Conservation (phyloP, 2,797 vertebrate genomes). For the Emys orbicularis region DNA sequence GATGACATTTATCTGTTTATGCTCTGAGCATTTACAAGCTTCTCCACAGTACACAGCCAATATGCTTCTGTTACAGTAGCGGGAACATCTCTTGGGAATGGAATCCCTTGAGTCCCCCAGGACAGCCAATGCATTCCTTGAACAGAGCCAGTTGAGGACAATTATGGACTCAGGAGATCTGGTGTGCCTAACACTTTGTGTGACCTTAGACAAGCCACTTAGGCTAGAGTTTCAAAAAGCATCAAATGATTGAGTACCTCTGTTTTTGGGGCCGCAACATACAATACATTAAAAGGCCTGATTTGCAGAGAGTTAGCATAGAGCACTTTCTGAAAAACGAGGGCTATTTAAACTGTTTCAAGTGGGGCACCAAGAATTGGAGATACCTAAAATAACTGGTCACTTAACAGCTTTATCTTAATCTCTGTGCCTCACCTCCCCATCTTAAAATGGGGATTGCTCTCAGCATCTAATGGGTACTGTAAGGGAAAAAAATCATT, state of each 20-base stretch:
- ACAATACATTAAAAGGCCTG: neutral
- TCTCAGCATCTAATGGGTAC: neutral
- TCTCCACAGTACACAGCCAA: neutral
- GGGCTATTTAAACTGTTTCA: neutral
- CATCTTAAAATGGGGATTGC: neutral
- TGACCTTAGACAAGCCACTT: constrained; percentile 34
- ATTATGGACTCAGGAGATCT: neutral
- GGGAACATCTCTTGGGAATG: neutral
- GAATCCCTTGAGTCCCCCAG: constrained; percentile 49
- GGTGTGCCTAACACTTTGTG: neutral
- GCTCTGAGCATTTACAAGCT: neutral
- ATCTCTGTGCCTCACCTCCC: neutral
- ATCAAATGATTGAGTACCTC: constrained; percentile 36
- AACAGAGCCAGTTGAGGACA: neutral
- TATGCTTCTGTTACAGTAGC: neutral
- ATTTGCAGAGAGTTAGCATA: neutral
- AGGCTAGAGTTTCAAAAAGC: constrained; percentile 46
- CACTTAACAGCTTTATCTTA: neutral
- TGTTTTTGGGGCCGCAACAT: neutral
- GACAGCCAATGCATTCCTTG: neutral
- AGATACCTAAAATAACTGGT: neutral
- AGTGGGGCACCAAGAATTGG: neutral
- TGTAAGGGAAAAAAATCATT: fast-evolving
- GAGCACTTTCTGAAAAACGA: neutral
- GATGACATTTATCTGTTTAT: neutral